Evolutionary conservation across 2,888 invertebrate species (phyloP).

Genomic region (Encarsia formosa): DNA sequence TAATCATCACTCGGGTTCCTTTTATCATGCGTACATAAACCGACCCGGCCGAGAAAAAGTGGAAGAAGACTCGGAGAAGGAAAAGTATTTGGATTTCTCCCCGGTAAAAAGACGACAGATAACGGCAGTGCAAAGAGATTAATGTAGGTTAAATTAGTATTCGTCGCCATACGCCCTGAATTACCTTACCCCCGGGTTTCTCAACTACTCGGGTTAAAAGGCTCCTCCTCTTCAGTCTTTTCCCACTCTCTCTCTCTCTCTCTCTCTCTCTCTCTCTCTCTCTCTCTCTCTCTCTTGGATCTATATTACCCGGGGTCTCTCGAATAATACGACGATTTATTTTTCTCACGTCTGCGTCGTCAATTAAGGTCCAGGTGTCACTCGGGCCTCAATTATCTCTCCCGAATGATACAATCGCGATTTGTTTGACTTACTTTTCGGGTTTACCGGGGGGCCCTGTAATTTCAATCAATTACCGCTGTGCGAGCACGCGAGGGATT

Average conservation of each 20-base stretch:
- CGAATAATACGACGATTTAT: conserved; percentile 48
- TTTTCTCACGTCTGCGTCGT: conserved; percentile 42
- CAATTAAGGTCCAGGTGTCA: too few species aligned
- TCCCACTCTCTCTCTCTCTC: conserved; percentile 20
- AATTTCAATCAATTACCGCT: conserved; percentile 2
- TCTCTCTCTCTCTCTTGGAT: conserved; percentile 34
- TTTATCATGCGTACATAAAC: too few species aligned
- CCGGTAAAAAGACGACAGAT: conserved; percentile 17
- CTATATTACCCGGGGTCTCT: conserved; percentile 40
- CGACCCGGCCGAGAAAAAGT: too few species aligned
- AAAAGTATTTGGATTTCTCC: not conserved
- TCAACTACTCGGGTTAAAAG: conserved; percentile 6
- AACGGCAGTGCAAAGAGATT: conserved; percentile 38
- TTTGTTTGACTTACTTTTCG: too few species aligned
- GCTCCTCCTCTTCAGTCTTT: conserved; percentile 25
- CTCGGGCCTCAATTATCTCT: too few species aligned
- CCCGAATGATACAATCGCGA: too few species aligned
- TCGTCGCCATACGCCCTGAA: conserved; percentile 47
- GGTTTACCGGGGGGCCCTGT: not conserved
- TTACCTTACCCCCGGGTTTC: conserved; percentile 47
- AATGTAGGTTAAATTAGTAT: conserved; percentile 48
- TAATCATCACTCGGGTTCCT: too few species aligned
- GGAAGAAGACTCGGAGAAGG: too few species aligned
- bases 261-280: conserved; percentile 12
- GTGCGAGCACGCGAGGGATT: not conserved